phyloP scores from a whole-genome alignment of 1,140 invertebrate genomes.

The Bombus confusus region DNA sequence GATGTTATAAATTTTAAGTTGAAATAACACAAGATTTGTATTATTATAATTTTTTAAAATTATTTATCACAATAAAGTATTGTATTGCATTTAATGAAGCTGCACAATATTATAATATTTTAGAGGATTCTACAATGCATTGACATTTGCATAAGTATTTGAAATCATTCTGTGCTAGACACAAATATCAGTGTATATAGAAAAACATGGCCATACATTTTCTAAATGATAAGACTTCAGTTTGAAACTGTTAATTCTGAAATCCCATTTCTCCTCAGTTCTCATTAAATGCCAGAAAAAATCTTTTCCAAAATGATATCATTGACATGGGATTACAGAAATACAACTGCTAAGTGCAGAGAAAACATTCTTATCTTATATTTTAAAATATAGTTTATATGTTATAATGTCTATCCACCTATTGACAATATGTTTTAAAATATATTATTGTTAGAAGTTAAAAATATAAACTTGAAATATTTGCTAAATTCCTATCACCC shows the following conservation, averaged over 20 bases:
- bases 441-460: constrained; percentile 81
- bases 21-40: background rate
- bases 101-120: constrained; percentile 20
- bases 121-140: constrained; percentile 34
- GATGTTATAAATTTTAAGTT: background rate
- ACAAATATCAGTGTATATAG: constrained; percentile 49
- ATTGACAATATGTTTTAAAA: constrained; percentile 81
- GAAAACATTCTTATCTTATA: constrained; percentile 65
- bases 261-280: constrained; percentile 32
- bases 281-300: background rate
- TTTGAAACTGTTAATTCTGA: constrained; percentile 53
- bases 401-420: constrained; percentile 78
- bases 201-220: constrained; percentile 44
- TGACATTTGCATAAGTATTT: constrained; percentile 24
- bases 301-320: background rate
- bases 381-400: constrained; percentile 79
- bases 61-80: background rate
- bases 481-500: constrained; percentile 11
- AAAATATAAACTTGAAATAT: constrained; percentile 13
- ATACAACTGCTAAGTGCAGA: constrained; percentile 25
- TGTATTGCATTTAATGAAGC: background rate
- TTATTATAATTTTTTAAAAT: background rate
- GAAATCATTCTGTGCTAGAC: constrained; percentile 46
- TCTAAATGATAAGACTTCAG: constrained; percentile 51
- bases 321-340: constrained; percentile 41